These are phyloP conservation scores for Siderastrea radians DNA, from an alignment of 92 coral and sea anemone species.

Conservation along the genomic window DNA sequence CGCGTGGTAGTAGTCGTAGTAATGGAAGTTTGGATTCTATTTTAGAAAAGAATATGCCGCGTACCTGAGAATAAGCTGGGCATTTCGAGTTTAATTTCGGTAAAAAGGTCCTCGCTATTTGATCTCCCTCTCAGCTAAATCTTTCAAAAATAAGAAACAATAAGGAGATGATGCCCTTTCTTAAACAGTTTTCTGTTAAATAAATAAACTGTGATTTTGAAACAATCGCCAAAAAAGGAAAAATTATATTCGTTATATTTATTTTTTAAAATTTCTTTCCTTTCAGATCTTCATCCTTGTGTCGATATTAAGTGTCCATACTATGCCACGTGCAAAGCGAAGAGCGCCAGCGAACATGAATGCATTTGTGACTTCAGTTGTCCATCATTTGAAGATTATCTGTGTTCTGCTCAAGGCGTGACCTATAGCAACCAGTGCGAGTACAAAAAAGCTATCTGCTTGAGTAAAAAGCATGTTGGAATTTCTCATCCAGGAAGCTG, in stretches of 20 bases:
- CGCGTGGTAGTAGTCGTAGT: no score
- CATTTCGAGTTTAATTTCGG: no score
- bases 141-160: no score
- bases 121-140: no score
- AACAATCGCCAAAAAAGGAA: neutral
- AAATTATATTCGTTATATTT: neutral
- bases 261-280: neutral
- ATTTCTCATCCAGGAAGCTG: constrained; percentile 87
- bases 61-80: no score
- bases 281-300: constrained; percentile 78
- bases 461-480: constrained; percentile 53
- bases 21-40: no score
- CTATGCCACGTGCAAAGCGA: constrained; percentile 74
- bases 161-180: no score
- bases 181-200: no score
- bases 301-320: constrained; percentile 56
- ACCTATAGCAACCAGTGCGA: constrained; percentile 76
- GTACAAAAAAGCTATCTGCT: constrained; percentile 71
- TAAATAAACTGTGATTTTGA: no score
- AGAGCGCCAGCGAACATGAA: constrained; percentile 56
- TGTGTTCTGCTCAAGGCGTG: constrained; percentile 71
- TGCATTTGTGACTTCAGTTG: constrained; percentile 76
- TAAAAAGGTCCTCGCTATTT: no score
- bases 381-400: constrained; percentile 74
- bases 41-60: no score